Percentiles rank a stretch among this genome's conserved stretches.
Conservation (phyloP, 2,113 vertebrate genomes). For the Cryptotis parvus region DNA sequence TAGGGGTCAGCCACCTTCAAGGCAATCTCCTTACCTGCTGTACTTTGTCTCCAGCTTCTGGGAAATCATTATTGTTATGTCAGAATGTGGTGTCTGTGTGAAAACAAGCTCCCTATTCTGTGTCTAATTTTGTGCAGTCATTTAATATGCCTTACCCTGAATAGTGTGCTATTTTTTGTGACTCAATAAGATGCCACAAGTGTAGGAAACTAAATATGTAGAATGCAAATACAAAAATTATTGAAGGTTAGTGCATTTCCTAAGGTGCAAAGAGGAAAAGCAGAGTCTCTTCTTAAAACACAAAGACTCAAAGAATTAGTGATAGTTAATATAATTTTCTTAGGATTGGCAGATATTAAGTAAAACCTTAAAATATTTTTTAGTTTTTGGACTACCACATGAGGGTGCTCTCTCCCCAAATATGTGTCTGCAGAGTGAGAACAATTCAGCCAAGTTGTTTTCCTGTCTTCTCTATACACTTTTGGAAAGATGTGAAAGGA, state of each 20-base stretch:
- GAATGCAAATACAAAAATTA: neutral
- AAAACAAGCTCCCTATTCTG: neutral
- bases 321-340: neutral
- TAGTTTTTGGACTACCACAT: conserved; percentile 78
- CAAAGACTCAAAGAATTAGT: neutral
- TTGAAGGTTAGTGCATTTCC: neutral
- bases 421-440: conserved; percentile 29
- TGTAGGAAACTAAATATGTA: neutral
- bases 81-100: neutral
- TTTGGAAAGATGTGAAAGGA: conserved; percentile 21
- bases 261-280: neutral
- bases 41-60: too few relatives aligned
- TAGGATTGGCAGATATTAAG: neutral
- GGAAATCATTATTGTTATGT: conserved; percentile 13
- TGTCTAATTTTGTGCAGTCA: neutral
- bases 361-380: conserved; percentile 12
- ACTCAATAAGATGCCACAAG: neutral
- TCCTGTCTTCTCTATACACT: neutral
- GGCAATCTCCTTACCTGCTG: too few relatives aligned
- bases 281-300: neutral
- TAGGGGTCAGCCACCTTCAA: too few relatives aligned
- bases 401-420: conserved; percentile 85
- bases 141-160: neutral
- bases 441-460: fast-evolving
- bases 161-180: neutral